Percentiles rank a stretch among this genome's conserved stretches.
Conservation (phyloP, 2,113 vertebrate genomes). For the Mystacornis crossleyi region DNA sequence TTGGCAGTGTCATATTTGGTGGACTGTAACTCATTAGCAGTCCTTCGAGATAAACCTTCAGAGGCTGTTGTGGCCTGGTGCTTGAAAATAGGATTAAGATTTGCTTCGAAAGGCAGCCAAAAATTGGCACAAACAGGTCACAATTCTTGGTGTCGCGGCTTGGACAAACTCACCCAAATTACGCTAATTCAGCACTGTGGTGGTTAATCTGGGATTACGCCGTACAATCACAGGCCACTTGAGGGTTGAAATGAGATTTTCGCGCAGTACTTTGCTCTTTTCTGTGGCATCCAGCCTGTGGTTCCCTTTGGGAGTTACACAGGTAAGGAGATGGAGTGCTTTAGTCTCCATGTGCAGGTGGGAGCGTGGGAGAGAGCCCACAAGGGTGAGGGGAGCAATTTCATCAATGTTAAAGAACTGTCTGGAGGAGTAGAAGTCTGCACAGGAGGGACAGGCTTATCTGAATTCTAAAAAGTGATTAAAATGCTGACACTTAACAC, state of each 20-base stretch:
- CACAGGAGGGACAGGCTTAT: not conserved
- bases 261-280: not conserved
- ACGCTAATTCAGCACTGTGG: not conserved
- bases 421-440: not conserved
- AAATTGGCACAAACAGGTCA: not conserved
- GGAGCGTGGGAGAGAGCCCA: not conserved
- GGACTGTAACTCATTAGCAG: not conserved
- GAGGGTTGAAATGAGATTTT: not conserved
- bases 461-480: not conserved
- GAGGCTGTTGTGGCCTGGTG: not conserved
- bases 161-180: not conserved
- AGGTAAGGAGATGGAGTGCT: not conserved
- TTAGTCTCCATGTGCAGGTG: not conserved
- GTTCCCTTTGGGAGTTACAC: not conserved
- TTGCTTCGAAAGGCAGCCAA: not conserved
- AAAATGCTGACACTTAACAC: not conserved
- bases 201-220: not conserved
- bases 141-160: not conserved
- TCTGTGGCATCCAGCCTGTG: not conserved
- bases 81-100: not conserved
- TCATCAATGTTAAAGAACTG: not conserved
- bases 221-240: not conserved
- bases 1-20: not conserved
- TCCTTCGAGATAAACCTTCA: not conserved
- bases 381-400: not conserved